Base-by-base conservation (phyloP, 2,113 vertebrate species). In the Setophaga kirtlandii region DNA sequence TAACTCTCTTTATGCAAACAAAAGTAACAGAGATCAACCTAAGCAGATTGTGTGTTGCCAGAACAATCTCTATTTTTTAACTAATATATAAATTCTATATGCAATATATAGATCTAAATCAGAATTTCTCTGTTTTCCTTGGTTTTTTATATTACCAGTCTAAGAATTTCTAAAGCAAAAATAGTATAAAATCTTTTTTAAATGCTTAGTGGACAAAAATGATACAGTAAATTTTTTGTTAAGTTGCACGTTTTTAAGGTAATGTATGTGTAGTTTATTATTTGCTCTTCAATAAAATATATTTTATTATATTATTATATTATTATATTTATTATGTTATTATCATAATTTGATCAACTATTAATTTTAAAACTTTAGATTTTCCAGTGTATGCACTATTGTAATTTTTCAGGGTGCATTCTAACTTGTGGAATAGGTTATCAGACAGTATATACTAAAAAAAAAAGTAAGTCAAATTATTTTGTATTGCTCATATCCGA, bases 1-100 rank as follows among this genome's bases (percentile, higher is more conserved):
- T 70, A 95, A 63, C 25, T 80, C 64, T 60, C 27, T 93, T 94
- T 83, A 79, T 81, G 87, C 67, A 90, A 96, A 93, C 44, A 84
- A 83, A 87, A 83, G 52, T 90, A 80, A 78, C 77, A 73, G 55
- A 75, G 60, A 58, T 46, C 37, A 76, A 47, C 39, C 59, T 62
- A 80, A 87, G 24, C 35, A 35, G 5, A 46, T 68, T 68, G 10
- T 71, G 53, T 93, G 50, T 87, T 41, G 5, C 39, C 15, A 47
- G 37, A 81, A 85, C n/a, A 47, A 62, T 77, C 23, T 50, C 16
- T 1, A 14, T 52, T 73, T 60, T 6, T 70, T 37, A 50, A 28
- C 19, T 64, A 39, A 35, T 39, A 12, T 20, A 20, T 80, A 35
- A 2, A 5, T 64, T 69, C 77, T 39, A 8, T 44, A 30, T n/a